Base-by-base conservation (phyloP, 2,888 invertebrate species). In the Oligia strigilis region DNA sequence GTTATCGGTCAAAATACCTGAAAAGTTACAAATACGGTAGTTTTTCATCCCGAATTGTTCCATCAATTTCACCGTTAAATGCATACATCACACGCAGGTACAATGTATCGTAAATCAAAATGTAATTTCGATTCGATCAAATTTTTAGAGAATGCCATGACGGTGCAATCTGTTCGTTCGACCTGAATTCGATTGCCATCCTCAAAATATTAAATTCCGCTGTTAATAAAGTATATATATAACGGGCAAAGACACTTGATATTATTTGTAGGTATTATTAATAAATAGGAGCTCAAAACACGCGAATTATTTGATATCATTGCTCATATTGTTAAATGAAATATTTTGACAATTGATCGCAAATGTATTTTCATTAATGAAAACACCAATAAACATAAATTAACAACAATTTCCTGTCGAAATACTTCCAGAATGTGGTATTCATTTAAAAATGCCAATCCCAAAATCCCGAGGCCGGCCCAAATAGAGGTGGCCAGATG, bases 131-230 rank as follows among this genome's bases (percentile, higher is more conserved):
- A 81, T 81, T 77, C 83, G 78, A 86, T 83, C 81, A 85, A 87
- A 82, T 90, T 90, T 93, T 87, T 84, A 83, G 84, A 85, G 81
- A 78, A 85, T 81, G 85, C 80, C 87, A 89, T 88, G 88, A 87
- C 77, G 84, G 83, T 83, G 87, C 89, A 91, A 91, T 93, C 88
- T 91, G 89, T 90, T 82, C 88, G 87, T 84, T 64, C 85, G 87
- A 87, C 86, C 89, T 87, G 88, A 88, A 90, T 90, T 90, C 88
- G 88, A 89, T 87, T 90, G 88, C 80, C 75, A 78, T 43, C 43
- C 81, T 72, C 83, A 85, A 82, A 84, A 89, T 90, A 90, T 93
- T 89, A 91, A 92, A 92, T 92, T 91, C 89, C 84, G 43, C 72
- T 74, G 80, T 78, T 77, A 79, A 72, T 71, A 80, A 80, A 81